These are phyloP conservation scores for Calidris pugnax DNA, from an alignment of 2,113 vertebrate genomes.

Conservation along the genomic window DNA sequence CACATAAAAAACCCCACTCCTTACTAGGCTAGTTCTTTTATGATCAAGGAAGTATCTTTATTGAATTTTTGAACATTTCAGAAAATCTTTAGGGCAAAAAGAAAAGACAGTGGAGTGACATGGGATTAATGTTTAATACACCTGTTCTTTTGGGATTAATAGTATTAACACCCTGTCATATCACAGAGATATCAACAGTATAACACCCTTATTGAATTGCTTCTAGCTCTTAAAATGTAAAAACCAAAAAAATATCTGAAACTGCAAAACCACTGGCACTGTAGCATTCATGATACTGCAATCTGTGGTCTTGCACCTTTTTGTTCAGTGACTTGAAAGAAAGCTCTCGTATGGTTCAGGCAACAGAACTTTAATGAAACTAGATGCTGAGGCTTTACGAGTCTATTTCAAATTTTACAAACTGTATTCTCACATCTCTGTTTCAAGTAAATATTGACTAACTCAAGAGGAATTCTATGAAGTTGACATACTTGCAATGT, in stretches of 20 bases:
- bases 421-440: neutral
- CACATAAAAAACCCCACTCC: neutral
- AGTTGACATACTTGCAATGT: neutral
- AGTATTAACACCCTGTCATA: neutral
- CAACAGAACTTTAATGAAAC: neutral
- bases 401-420: neutral
- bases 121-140: neutral
- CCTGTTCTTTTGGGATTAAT: neutral
- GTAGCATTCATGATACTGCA: neutral
- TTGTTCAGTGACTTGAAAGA: neutral
- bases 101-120: neutral
- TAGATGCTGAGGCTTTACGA: neutral
- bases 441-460: neutral
- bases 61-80: neutral
- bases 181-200: neutral
- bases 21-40: neutral
- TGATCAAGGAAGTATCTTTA: neutral
- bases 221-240: neutral
- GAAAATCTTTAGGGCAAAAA: neutral
- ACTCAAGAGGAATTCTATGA: neutral
- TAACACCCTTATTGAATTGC: neutral
- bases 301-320: neutral
- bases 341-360: neutral
- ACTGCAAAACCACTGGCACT: neutral
- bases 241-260: neutral